Evolutionary conservation across 2,797 vertebrate species (phyloP), one percentile per base, ranked within the genome.

Genomic region (Melanotaenia trifasciata): DNA sequence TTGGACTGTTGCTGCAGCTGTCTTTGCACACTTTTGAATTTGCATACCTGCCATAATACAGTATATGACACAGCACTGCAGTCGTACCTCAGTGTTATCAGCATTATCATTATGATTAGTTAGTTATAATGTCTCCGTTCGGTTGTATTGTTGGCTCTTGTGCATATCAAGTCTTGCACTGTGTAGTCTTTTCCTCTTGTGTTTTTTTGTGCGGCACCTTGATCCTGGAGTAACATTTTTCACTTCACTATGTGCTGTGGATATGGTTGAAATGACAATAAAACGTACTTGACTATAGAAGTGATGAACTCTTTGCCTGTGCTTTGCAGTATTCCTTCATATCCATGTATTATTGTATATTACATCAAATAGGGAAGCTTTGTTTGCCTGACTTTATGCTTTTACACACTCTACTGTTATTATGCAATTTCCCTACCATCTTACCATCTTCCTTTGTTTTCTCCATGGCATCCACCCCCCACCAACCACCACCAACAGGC

Each of bases 361-460:
- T 40, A 80, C 71, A 67, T 70, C 63, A 74, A 67, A 60, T 66
- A 64, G 7, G 47, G n/a, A 33, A 81, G 57, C 43, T 36, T 68
- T 30, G 18, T 53, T 1, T 57, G 32, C 38, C 36, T 47, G 54
- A 33, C 18, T 45, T 64, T 70, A 36, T 58, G 38, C 65, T 64
- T 80, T 56, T n/a, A 50, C 32, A 47, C 32, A 61, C 40, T 5
- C 61, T 11, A 8, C 50, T 33, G 74, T 50, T 58, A 33, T 74
- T 20, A 70, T 40, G 32, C 26, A 45, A 60, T 67, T 70, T 45
- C 65, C 74, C 67, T 58, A 74, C 58, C 33, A 67, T 70, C 61
- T 28, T 64, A 60, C 68, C 70, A 13, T 67, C 64, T 77, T 56
- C 53, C 3, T 81, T 89, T 89, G 80, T 81, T 81, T 84, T 71